Percentiles rank a stretch among this genome's conserved stretches.
Conservation (phyloP, 2,797 vertebrate genomes). For the Kryptolebias ocellatus region DNA sequence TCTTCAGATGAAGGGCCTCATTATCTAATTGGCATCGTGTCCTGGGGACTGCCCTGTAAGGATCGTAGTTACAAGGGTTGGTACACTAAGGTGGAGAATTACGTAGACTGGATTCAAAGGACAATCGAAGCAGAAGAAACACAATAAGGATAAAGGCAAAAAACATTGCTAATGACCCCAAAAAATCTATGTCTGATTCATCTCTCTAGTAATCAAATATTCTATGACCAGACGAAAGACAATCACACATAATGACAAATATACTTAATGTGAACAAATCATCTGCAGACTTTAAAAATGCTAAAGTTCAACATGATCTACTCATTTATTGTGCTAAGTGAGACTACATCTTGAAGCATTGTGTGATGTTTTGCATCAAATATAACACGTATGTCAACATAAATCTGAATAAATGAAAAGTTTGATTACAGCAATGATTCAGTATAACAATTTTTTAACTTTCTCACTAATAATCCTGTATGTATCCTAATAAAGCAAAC, state of each 20-base stretch:
- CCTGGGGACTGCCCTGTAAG: slow-evolving; percentile 86
- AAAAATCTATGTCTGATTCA: slow-evolving; percentile 14
- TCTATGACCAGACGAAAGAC: slow-evolving; percentile 1
- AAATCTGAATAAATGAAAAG: background rate
- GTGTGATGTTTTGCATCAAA: background rate
- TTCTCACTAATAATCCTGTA: background rate
- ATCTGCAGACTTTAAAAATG: background rate
- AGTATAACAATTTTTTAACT: background rate
- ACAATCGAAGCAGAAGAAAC: slow-evolving; percentile 75
- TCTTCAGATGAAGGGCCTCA: slow-evolving; percentile 54
- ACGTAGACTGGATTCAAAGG: slow-evolving; percentile 88
- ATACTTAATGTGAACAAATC: slow-evolving; percentile 27
- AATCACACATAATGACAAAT: slow-evolving; percentile 7
- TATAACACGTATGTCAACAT: background rate
- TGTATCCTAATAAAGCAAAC: background rate
- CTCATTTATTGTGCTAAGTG: no score
- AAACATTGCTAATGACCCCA: slow-evolving; percentile 6
- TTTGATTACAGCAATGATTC: background rate
- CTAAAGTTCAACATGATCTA: background rate
- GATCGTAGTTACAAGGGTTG: slow-evolving; percentile 75
- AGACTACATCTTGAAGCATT: background rate
- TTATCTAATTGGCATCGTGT: slow-evolving; percentile 85
- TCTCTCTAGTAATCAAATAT: slow-evolving; percentile 25
- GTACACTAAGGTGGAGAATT: slow-evolving; percentile 90
- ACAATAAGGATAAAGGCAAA: background rate